These are phyloP conservation scores for Lasiommata megera DNA, from an alignment of 2,888 invertebrate species.

Conservation along the genomic window DNA sequence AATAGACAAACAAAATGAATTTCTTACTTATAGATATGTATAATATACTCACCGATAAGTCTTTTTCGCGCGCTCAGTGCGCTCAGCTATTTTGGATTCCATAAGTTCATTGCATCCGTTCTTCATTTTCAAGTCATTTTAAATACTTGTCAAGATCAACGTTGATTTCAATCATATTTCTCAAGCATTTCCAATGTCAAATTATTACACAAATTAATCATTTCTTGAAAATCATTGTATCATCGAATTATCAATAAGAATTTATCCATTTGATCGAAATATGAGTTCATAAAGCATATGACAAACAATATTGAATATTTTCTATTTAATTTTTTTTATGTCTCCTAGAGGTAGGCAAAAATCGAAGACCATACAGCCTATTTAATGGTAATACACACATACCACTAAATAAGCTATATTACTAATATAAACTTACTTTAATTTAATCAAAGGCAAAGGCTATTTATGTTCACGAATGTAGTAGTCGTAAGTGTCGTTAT, in stretches of 20 bases:
- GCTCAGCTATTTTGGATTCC: conserved; percentile 70
- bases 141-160: conserved; percentile 59
- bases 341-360: too few species aligned
- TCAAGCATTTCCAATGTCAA: conserved; percentile 41
- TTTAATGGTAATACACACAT: too few species aligned
- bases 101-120: conserved; percentile 67
- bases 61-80: conserved; percentile 74
- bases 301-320: neutral
- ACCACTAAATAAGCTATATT: too few species aligned
- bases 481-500: too few species aligned
- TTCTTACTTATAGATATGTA: neutral
- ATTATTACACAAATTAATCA: conserved; percentile 44
- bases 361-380: too few species aligned
- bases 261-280: conserved; percentile 15
- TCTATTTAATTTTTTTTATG: neutral
- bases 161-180: conserved; percentile 50
- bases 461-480: too few species aligned
- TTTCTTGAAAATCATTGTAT: conserved; percentile 47
- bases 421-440: too few species aligned
- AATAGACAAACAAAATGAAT: neutral
- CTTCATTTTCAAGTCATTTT: conserved; percentile 80
- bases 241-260: conserved; percentile 16
- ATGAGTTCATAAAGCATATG: neutral
- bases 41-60: conserved; percentile 68
- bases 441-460: too few species aligned